Percentiles rank a stretch among this genome's conserved stretches.
Evolutionary conservation across 2,888 invertebrate species (phyloP).

Genomic region (Caenorhabditis sp.): DNA sequence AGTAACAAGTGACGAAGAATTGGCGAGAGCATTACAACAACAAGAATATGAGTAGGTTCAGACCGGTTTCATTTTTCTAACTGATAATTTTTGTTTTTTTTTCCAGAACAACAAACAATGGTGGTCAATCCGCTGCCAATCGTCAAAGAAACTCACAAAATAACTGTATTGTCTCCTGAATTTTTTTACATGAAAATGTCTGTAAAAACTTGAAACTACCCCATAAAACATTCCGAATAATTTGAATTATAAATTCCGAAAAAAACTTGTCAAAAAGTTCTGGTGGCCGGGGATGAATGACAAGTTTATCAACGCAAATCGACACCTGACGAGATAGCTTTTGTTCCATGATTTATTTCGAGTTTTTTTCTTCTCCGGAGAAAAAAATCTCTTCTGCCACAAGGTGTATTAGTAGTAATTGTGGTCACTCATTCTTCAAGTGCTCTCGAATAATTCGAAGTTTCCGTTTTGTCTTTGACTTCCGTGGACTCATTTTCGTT

Average conservation of each 20-base stretch:
- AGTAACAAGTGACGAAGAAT: conserved; percentile 21
- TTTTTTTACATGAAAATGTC: neutral
- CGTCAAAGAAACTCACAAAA: neutral
- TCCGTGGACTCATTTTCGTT: too few species aligned
- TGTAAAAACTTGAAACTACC: neutral
- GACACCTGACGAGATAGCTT: neutral
- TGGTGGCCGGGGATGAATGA: neutral
- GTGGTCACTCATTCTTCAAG: too few species aligned
- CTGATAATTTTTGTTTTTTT: neutral
- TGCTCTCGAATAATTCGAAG: too few species aligned
- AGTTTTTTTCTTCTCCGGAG: too few species aligned
- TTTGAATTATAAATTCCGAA: neutral
- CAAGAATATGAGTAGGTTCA: conserved; percentile 26
- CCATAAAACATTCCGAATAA: too few species aligned
- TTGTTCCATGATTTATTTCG: neutral
- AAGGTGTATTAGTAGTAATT: too few species aligned
- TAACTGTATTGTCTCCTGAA: neutral
- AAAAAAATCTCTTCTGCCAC: too few species aligned
- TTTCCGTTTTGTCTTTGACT: too few species aligned
- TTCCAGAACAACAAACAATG: neutral
- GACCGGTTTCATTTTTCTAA: too few species aligned
- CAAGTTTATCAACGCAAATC: neutral
- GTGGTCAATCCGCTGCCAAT: neutral
- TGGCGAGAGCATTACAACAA: conserved; percentile 35
- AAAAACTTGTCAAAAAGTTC: neutral